Conservation (phyloP, 53 echinoderm and acorn worm species). For the Crossaster papposus region DNA sequence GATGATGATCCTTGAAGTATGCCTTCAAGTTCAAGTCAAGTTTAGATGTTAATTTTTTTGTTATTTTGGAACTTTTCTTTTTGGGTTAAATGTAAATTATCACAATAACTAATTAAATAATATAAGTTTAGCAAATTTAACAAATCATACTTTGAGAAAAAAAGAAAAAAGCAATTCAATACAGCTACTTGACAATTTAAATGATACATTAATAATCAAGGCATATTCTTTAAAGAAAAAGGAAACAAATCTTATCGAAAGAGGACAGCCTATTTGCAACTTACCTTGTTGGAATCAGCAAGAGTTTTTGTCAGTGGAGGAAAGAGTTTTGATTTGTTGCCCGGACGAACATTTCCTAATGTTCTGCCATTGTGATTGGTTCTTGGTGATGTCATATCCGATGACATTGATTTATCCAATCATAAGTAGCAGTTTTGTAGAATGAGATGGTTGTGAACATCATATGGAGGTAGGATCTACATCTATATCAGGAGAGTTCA, state of each 20-base stretch:
- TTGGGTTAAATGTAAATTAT: too few species aligned
- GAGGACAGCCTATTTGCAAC: not conserved
- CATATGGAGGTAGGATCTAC: too few species aligned
- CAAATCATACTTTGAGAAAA: too few species aligned
- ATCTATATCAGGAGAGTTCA: too few species aligned
- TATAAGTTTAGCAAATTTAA: too few species aligned
- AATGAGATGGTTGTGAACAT: not conserved
- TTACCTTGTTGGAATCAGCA: conserved; percentile 74
- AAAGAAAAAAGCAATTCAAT: too few species aligned
- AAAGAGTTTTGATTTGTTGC: conserved; percentile 71
- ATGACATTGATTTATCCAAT: not conserved
- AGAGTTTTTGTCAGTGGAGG: conserved; percentile 78
- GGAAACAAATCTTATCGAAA: not conserved
- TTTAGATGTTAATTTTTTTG: not conserved
- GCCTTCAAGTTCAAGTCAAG: not conserved
- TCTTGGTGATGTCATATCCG: conserved; percentile 63
- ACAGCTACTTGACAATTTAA: too few species aligned
- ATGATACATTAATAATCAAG: too few species aligned
- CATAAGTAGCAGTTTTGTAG: not conserved
- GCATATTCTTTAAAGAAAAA: not conserved
- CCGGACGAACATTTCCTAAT: conserved; percentile 74
- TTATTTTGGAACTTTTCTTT: not conserved
- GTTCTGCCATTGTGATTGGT: conserved; percentile 59
- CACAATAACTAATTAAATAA: too few species aligned
- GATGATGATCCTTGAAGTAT: conserved; percentile 70